Evolutionary conservation across 2,113 vertebrate species (phyloP), one percentile per base, ranked within the genome.

Genomic region (Otis tarda): DNA sequence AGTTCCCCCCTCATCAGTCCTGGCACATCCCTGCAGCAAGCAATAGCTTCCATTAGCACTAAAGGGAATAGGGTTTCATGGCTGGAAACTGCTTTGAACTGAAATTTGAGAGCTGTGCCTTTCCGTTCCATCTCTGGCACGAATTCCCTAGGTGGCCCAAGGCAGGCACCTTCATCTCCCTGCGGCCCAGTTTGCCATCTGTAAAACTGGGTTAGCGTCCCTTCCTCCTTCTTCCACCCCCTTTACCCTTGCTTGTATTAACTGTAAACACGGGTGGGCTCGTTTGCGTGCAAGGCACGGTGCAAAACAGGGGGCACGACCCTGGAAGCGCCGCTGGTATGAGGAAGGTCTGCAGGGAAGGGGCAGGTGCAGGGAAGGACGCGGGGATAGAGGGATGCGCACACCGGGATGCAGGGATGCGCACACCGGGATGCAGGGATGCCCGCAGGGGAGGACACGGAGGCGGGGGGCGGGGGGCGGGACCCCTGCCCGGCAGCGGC

Each of bases 21-120:
- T 45, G 74, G 41, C 20, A 24, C 35, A 52, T n/a, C 21, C 22
- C 75, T 83, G 53, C 55, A 55, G 71, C 61, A 28, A 56, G 85
- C 24, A 49, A 14, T 25, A 87, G 33, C 59, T 76, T 69, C 33
- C 13, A 12, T 23, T 60, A 69, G 16, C 67, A 41, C 67, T 53
- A 37, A 64, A 73, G 55, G 28, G 85, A 73, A 69, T 57, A 92
- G 55, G 47, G 75, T 91, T 90, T 83, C 85, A 37, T 7, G 43
- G n/a, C 17, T 88, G 59, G 70, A 83, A 88, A 88, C n/a, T 18
- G 65, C 43, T 78, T 68, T 68, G 45, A 55, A 35, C 35, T 70
- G 92, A 87, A 91, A 96, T 63, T 24, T 63, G 93, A 95, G 89
- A 83, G 18, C 82, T 77, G 55, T 20, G 37, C 37, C 61, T 77